Conservation (phyloP, 2,113 vertebrate species). For the Chelonoidis abingdonii region DNA sequence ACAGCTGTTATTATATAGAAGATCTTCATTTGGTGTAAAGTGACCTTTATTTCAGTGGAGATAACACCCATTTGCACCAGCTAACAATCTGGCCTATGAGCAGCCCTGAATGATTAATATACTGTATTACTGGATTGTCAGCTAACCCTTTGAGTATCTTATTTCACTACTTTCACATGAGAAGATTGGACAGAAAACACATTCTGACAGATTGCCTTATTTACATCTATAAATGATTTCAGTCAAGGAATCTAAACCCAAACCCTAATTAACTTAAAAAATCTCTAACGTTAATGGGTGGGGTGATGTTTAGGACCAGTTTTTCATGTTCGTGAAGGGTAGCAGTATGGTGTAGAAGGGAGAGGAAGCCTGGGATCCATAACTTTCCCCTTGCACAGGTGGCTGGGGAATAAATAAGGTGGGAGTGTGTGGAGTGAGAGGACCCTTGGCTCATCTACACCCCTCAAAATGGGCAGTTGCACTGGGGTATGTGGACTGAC, state of each 20-base stretch:
- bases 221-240: conserved; percentile 1
- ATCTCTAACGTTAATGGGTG: not conserved
- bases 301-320: not conserved
- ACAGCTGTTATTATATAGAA: not conserved
- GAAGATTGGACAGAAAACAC: conserved; percentile 17
- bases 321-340: not conserved
- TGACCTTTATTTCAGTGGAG: conserved; percentile 64
- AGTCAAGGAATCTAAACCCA: not conserved
- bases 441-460: conserved; percentile 27
- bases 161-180: not conserved
- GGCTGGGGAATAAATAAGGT: not conserved
- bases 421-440: too few relatives aligned
- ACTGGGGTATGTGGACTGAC: conserved; percentile 64
- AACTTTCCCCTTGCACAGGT: conserved; percentile 62
- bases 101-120: conserved; percentile 64
- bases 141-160: conserved; percentile 11
- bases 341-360: not conserved
- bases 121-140: conserved; percentile 63
- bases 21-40: conserved; percentile 62
- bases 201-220: conserved; percentile 6
- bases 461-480: conserved; percentile 52
- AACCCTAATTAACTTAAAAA: not conserved
- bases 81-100: conserved; percentile 69
- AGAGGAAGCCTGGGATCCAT: conserved; percentile 38
- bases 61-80: conserved; percentile 65